phyloP scores from a whole-genome alignment of 2,797 vertebrate genomes.

The Valencia hispanica region DNA sequence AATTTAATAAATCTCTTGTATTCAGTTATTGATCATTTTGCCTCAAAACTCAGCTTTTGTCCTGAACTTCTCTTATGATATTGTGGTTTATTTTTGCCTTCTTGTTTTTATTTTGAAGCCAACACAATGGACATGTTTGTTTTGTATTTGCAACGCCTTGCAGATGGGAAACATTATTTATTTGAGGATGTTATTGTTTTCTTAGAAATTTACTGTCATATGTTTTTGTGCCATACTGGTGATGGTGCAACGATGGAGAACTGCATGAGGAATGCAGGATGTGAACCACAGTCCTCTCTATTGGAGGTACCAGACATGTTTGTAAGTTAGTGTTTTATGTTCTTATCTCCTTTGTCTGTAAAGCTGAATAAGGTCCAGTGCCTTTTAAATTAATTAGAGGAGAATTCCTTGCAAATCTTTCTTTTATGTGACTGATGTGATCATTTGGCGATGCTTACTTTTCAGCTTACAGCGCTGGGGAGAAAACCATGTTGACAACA shows the following conservation, averaged over 20 bases:
- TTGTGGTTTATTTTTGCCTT: constrained; percentile 11
- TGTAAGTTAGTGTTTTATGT: constrained; percentile 15
- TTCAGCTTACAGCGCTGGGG: neutral
- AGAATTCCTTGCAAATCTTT: neutral
- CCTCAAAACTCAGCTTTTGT: constrained; percentile 47
- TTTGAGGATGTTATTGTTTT: constrained; percentile 18
- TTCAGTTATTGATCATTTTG: constrained; percentile 25
- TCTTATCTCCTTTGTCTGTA: constrained; percentile 21
- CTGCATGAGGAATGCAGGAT: constrained; percentile 54
- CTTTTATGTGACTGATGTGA: neutral
- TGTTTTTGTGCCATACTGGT: constrained; percentile 51
- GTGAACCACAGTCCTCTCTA: constrained; percentile 12
- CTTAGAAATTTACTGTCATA: constrained; percentile 28
- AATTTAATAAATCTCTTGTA: neutral
- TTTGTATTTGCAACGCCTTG: constrained; percentile 32
- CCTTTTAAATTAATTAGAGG: constrained; percentile 37
- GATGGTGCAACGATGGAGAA: constrained; percentile 22
- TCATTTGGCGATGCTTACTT: neutral
- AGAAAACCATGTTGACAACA: neutral
- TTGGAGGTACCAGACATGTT: constrained; percentile 21
- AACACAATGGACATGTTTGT: constrained; percentile 1
- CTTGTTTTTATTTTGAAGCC: constrained; percentile 16
- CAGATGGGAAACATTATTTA: constrained; percentile 18
- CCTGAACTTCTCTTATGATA: constrained; percentile 19
- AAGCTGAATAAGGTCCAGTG: constrained; percentile 54